Base-by-base conservation (phyloP, 1,140 invertebrate genomes). In the Aphis gossypii region DNA sequence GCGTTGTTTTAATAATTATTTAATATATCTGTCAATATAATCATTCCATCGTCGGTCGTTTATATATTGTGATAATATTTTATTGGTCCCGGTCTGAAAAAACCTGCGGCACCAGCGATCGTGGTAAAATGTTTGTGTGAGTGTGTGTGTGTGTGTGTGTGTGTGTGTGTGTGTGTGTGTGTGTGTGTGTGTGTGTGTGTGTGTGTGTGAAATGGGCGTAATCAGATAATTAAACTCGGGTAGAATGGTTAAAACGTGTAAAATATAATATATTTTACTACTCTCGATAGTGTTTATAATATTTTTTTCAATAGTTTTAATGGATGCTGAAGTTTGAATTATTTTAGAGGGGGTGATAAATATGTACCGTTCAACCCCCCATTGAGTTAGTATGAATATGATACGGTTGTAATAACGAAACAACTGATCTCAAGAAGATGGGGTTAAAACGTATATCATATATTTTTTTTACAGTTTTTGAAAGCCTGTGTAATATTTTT, bases 11-110 rank as follows among this genome's bases (percentile, higher is more conserved):
- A 38, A 23, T 38, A 38, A 35, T 82, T 8, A 38, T 38, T 46
- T 86, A 84, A 23, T 44, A 44, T 44, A 25, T 46, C 23, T 44
- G 84, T 83, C 30, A 76, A n/a, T 60, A 30, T 76, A 76, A 46
- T 46, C 25, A 87, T 87, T 46, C 11, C 44, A 48, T 87, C 86
- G 18, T 84, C 46, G 86, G 56, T 7, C 9, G 14, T 35, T 56
- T 48, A n/a, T 87, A n/a, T 48, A n/a, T 87, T 25, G 18, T 46
- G 14, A 87, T 48, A 87, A 46, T 87, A 87, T 87, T 87, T 25
- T 90, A 38, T 90, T 90, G 88, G 88, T 90, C 88, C 88, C 88
- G 88, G 88, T 90, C 88, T 76, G 41, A 86, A 41, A 86, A 41
- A 46, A 86, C 84, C 41, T 46, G 44, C 44, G 84, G 84, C 25